phyloP scores from a whole-genome alignment of 2,113 vertebrate genomes.

The Tapirus terrestris region DNA sequence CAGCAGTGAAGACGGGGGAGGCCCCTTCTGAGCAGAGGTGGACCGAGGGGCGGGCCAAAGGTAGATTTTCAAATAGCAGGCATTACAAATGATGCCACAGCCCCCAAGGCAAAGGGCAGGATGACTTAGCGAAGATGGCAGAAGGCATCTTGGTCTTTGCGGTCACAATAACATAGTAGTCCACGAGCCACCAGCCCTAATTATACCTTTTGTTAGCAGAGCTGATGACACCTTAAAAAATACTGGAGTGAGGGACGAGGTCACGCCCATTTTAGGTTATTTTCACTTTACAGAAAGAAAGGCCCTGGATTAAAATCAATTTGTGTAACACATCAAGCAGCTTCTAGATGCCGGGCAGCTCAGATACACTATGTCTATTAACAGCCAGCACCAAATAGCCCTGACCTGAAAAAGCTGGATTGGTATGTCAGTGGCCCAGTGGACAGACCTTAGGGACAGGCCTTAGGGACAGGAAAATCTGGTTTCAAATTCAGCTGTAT shows the following conservation, averaged over 20 bases:
- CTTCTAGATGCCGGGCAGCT: not conserved
- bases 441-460: not conserved
- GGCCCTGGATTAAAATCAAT: conserved; percentile 39
- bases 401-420: not conserved
- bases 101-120: not conserved
- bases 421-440: not conserved
- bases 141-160: not conserved
- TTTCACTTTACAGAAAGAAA: not conserved
- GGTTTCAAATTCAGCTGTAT: conserved; percentile 12
- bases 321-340: not conserved
- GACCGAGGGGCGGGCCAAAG: not conserved
- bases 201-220: not conserved
- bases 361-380: not conserved
- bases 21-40: not conserved
- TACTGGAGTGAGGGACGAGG: not conserved
- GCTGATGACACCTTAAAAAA: not conserved
- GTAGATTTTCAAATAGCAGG: not conserved
- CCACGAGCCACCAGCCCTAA: not conserved
- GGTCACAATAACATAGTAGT: not conserved
- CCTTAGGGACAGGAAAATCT: conserved; percentile 8
- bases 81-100: not conserved
- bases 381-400: not conserved
- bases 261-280: conserved; percentile 4
- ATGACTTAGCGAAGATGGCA: not conserved
- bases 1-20: not conserved